Evolutionary conservation across 2,888 invertebrate genomes (phyloP), one percentile per base, ranked within the genome.

Genomic region (Trichacis sp.): DNA sequence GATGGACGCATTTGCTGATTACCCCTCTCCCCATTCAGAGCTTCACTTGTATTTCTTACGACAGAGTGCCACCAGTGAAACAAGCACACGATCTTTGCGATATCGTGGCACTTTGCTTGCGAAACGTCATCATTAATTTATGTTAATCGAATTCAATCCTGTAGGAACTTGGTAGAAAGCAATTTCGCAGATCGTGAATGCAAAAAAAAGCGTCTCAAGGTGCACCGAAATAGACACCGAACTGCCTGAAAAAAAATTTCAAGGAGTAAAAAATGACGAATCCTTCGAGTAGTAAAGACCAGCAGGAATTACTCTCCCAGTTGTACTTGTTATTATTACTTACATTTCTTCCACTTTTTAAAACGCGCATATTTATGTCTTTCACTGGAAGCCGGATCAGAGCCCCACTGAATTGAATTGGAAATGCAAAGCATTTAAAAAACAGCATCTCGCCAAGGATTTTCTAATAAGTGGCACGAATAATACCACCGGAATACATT

Each of bases 1-100:
- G 78, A 80, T 80, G 78, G 79, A 78, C 78, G 78, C 79, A 80
- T 78, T 78, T 77, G 77, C 80, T 79, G 80, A 80, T 80, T 80
- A 78, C 76, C 77, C 76, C 55, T 47, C 64, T 68, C 69, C 70
- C 69, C 69, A 70, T 68, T 65, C 64, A 72, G 76, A 74, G 76
- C 73, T 75, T 77, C 74, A 73, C 76, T 73, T 77, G 73, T 76
- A 77, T 77, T 78, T 76, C 77, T 77, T 76, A 74, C 75, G 73
- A 73, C 73, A 69, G 76, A 73, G 66, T 71, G 74, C 73, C 68
- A 69, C 74, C 69, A 73, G 73, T 68, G 70, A 70, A 61, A 56
- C 65, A 55, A 67, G 46, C 64, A 47, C 58, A 54, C 18, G 43
- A 57, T 64, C 55, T 59, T 61, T 61, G 47, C 58, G 55, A 67